Conservation (phyloP, 2,797 vertebrate species). For the Podarcis siculus region DNA sequence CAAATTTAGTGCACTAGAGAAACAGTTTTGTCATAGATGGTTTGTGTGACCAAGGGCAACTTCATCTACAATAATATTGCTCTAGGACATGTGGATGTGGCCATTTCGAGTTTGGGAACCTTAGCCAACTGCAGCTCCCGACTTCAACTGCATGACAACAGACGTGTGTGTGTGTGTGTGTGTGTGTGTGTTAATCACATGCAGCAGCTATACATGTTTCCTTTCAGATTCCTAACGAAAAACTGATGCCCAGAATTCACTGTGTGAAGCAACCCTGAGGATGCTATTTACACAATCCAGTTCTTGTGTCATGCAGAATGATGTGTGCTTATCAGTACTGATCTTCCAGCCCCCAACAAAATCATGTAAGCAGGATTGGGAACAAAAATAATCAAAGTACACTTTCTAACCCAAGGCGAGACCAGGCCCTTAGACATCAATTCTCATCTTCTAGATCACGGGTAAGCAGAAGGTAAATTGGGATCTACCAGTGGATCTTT, state of each 20-base stretch:
- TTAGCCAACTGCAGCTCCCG: background rate
- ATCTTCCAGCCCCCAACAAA: background rate
- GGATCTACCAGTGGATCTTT: too few species aligned
- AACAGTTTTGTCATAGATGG: constrained; percentile 4
- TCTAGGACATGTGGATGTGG: background rate
- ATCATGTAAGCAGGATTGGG: background rate
- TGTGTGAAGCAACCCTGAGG: background rate
- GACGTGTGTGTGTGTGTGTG: background rate
- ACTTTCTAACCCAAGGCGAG: background rate
- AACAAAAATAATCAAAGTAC: background rate
- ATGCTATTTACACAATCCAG: background rate
- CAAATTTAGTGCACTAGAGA: constrained; percentile 16
- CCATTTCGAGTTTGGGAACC: background rate
- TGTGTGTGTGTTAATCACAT: too few species aligned
- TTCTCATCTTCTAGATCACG: too few species aligned
- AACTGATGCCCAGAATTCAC: background rate
- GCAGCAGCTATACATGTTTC: background rate
- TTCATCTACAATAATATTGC: background rate
- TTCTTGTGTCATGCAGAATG: background rate
- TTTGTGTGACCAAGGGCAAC: background rate
- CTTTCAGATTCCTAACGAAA: background rate
- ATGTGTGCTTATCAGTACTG: background rate
- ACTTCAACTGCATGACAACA: background rate
- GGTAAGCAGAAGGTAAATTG: too few species aligned
- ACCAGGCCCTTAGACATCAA: too few species aligned